A percentile compares a stretch with the other conserved stretches of the same genome.
Conservation (phyloP, 1,140 invertebrate species). For the Kradibia gibbosae region DNA sequence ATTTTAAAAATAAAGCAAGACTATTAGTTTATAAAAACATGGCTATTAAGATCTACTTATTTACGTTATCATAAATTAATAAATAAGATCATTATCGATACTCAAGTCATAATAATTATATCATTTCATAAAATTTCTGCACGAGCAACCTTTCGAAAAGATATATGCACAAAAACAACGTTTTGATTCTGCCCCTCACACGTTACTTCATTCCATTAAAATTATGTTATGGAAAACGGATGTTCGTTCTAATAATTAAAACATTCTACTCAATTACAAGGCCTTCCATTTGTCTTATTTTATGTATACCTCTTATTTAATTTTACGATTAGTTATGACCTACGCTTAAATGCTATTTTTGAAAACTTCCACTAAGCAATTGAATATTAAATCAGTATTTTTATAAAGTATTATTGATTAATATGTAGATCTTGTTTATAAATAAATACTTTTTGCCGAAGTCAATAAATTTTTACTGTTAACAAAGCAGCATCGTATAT, state of each 20-base stretch:
- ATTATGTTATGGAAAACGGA: not conserved
- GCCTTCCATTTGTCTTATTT: not conserved
- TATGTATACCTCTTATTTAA: not conserved
- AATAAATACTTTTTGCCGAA: too few species aligned
- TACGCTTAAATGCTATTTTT: too few species aligned
- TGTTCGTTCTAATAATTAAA: not conserved
- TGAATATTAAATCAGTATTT: too few species aligned
- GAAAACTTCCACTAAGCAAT: too few species aligned
- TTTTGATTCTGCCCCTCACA: not conserved
- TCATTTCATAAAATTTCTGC: not conserved
- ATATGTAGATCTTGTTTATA: too few species aligned
- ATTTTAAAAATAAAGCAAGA: too few species aligned
- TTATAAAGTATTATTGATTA: too few species aligned
- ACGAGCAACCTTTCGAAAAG: not conserved
- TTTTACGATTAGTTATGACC: not conserved
- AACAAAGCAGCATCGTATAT: too few species aligned
- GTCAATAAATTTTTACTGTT: too few species aligned
- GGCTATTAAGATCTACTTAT: too few species aligned
- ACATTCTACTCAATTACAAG: not conserved
- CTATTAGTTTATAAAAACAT: too few species aligned
- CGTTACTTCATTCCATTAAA: not conserved
- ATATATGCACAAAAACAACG: not conserved
- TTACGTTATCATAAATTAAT: not conserved
- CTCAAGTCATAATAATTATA: not conserved
- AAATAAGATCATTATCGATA: not conserved